Evolutionary conservation across 2,888 invertebrate species (phyloP), one percentile per base, ranked within the genome.

Genomic region (Leucozona laternaria): DNA sequence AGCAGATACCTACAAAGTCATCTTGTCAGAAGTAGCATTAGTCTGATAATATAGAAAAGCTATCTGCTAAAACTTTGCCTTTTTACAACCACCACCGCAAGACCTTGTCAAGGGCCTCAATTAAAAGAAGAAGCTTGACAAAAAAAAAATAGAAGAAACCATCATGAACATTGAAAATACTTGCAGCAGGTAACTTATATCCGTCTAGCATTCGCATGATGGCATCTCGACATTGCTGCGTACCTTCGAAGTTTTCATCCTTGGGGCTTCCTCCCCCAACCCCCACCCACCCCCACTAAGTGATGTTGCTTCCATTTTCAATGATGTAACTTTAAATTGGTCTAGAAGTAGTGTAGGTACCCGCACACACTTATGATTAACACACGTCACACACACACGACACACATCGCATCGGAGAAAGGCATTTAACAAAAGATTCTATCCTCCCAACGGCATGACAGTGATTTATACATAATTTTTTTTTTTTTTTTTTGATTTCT

Each of bases 291-390:
- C 50, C 15, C 13, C 22, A 17, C n/a, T 17, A 13, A 37, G 20
- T 17, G 37, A 40, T 64, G 22, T 53, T 43, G 28, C 25, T 55
- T 17, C 17, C 55, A 43, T 50, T 64, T 57, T 72, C 8, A 34
- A 66, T 15, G 20, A 45, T 71, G 76, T 70, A 75, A 81, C 40
- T 76, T 76, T 81, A 81, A 76, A 81, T 81, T 81, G 80, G 81
- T 28, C 55, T 77, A 57, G 34, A 62, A 45, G 48, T 40, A 40
- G 58, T 53, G 8, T 31, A 31, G 5, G 31, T 13, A 75, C 45
- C 28, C 17, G 37, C 68, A 70, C 28, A 50, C 62, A 80, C 57
- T 62, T 62, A 53, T 53, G 60, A 72, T n/a, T 57, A 11, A 20
- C 20, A 22, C 34, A 45, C 34, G 55, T 55, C 34, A 43, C 53